phyloP scores from a whole-genome alignment of 1,140 invertebrate genomes.

The Caenorhabditis latens region DNA sequence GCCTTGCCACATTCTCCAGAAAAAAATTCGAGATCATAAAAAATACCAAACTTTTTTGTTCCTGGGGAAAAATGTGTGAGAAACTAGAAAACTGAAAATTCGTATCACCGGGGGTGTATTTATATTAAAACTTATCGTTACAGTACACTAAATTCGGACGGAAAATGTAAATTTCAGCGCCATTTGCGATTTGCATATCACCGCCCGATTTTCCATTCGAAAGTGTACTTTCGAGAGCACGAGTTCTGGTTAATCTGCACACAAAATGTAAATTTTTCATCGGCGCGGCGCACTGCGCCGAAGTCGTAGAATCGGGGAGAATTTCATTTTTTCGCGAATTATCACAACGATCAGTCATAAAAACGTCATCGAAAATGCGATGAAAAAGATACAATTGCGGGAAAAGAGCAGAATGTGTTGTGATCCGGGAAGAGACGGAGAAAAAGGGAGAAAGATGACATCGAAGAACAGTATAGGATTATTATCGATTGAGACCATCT shows the following conservation, averaged over 20 bases:
- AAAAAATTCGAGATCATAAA: too few relatives aligned
- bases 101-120: neutral
- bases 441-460: conserved; percentile 5
- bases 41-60: neutral
- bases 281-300: conserved; percentile 3
- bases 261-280: conserved; percentile 19
- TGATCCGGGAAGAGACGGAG: neutral
- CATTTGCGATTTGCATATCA: conserved; percentile 2
- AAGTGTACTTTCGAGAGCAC: conserved; percentile 51
- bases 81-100: conserved; percentile 38
- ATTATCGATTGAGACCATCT: conserved; percentile 41
- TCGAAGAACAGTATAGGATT: conserved; percentile 12
- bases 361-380: neutral
- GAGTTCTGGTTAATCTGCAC: conserved; percentile 48
- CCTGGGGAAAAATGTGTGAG: neutral
- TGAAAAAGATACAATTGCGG: too few relatives aligned
- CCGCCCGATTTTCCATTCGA: neutral
- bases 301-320: neutral
- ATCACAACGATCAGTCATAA: neutral
- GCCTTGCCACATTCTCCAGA: too few relatives aligned
- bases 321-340: neutral
- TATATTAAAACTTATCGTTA: conserved; percentile 16
- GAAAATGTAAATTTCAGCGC: conserved; percentile 26
- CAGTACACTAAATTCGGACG: conserved; percentile 39
- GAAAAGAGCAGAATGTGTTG: conserved; percentile 33